These are phyloP conservation scores for Dasypogon diadema DNA, from an alignment of 2,888 invertebrate species.

Conservation along the genomic window DNA sequence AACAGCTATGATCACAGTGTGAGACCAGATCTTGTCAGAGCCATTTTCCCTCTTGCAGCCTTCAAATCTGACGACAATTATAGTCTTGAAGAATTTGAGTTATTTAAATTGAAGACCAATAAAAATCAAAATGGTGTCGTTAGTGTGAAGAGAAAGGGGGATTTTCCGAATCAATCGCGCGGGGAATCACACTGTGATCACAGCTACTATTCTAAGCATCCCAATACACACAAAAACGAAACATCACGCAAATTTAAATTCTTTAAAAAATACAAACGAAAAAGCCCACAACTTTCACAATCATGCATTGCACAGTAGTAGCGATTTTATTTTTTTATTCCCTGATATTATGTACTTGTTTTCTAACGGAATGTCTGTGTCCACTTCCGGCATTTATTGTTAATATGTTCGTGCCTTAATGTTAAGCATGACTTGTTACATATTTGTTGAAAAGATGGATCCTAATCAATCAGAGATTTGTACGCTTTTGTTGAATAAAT, in stretches of 20 bases:
- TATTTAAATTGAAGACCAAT: constrained; percentile 1
- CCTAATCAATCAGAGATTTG: not conserved
- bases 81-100: not conserved
- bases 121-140: not conserved
- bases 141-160: not conserved
- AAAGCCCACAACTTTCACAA: constrained; percentile 50
- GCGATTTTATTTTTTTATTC: not conserved
- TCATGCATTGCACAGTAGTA: constrained; percentile 56
- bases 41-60: constrained; percentile 19
- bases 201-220: constrained; percentile 8
- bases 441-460: not conserved
- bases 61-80: constrained; percentile 8
- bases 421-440: constrained; percentile 1
- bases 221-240: constrained; percentile 36
- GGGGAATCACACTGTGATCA: constrained; percentile 7
- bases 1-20: constrained; percentile 52
- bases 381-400: not conserved
- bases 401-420: not conserved
- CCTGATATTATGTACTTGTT: constrained; percentile 2
- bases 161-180: not conserved
- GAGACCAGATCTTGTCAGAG: constrained; percentile 51
- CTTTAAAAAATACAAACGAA: constrained; percentile 51
- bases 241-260: constrained; percentile 30
- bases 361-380: not conserved
- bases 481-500: not conserved